These are phyloP conservation scores for Chymomyza amoena DNA, from an alignment of 2,888 invertebrate genomes.

Conservation along the genomic window DNA sequence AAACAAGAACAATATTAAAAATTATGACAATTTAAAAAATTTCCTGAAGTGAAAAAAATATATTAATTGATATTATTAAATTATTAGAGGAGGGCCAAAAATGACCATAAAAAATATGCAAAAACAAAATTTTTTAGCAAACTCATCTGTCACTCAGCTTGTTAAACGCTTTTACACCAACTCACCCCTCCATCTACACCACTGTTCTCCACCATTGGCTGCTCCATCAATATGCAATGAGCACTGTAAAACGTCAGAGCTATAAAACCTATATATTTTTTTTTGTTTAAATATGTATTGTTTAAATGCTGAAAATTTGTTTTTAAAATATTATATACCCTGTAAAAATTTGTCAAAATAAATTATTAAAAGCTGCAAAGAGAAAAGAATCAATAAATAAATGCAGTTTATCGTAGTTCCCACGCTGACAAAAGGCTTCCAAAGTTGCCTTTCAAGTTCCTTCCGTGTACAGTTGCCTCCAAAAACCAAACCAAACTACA, in stretches of 20 bases:
- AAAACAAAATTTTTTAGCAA: too few species aligned
- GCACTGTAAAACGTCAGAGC: constrained; percentile 6
- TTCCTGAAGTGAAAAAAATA: too few species aligned
- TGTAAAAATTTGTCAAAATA: background rate
- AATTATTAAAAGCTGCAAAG: background rate
- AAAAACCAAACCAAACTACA: constrained; percentile 67
- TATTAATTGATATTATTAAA: too few species aligned
- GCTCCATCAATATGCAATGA: background rate
- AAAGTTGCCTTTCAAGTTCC: constrained; percentile 26
- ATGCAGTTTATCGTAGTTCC: background rate
- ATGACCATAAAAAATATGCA: too few species aligned
- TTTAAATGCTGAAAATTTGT: constrained; percentile 1
- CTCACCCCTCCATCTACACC: too few species aligned
- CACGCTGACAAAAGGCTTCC: constrained; percentile 18
- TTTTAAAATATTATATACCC: background rate
- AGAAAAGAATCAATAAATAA: background rate
- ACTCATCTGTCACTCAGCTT: too few species aligned
- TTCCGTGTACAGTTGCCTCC: constrained; percentile 16
- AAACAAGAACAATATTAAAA: too few species aligned
- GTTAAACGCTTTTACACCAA: too few species aligned
- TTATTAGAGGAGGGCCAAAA: too few species aligned
- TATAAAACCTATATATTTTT: constrained; percentile 40
- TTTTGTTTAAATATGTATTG: constrained; percentile 54
- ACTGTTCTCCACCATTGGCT: background rate
- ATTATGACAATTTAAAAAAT: too few species aligned